These are phyloP conservation scores for Calephelis perditalis DNA, from an alignment of 2,888 invertebrate species.

Conservation along the genomic window DNA sequence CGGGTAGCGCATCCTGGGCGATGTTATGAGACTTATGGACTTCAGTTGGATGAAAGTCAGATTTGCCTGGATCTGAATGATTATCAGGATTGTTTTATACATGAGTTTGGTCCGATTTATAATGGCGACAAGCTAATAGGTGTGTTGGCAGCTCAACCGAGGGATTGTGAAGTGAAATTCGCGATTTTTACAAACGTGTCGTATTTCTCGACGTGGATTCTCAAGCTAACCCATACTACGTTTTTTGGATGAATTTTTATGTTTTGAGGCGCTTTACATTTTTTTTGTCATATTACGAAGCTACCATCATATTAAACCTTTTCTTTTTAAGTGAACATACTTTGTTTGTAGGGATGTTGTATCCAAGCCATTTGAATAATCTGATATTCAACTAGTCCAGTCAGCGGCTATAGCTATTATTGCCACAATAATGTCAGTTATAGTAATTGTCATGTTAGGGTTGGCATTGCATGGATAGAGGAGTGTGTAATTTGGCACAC, in stretches of 20 bases:
- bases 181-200: constrained; percentile 43
- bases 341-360: no score
- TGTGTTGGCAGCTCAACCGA: constrained; percentile 46
- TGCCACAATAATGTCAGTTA: no score
- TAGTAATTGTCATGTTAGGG: no score
- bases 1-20: constrained; percentile 30
- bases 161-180: constrained; percentile 46
- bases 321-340: no score
- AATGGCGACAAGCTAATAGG: constrained; percentile 49
- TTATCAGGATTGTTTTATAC: constrained; percentile 55
- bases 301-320: no score
- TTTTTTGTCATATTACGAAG: no score
- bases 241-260: constrained; percentile 26
- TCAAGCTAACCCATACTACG: constrained; percentile 32
- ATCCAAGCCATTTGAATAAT: no score
- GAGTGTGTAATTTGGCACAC: no score
- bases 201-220: constrained; percentile 37
- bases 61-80: constrained; percentile 52
- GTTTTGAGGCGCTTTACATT: no score
- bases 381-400: no score
- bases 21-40: constrained; percentile 51
- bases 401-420: no score
- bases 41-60: constrained; percentile 45
- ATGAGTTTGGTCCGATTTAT: constrained; percentile 62
- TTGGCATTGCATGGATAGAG: no score